Conservation (phyloP, 1,140 invertebrate species). For the Macrosteles quadrilineatus region DNA sequence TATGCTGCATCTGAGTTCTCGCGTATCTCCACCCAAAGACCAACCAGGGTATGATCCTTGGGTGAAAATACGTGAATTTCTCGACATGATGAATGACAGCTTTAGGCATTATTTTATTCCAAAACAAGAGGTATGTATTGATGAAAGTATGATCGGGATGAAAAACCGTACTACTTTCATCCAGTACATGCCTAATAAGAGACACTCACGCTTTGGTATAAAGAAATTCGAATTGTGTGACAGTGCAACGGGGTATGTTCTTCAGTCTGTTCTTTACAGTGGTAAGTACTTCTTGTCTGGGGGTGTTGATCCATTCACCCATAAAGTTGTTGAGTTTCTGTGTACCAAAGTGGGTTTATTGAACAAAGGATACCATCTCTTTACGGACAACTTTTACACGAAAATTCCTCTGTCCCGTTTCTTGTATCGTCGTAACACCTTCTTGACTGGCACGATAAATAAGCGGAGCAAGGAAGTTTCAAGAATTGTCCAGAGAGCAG, state of each 20-base stretch:
- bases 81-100: too few relatives aligned
- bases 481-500: not conserved
- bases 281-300: not conserved
- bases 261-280: not conserved
- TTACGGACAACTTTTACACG: not conserved
- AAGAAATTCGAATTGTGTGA: not conserved
- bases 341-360: not conserved
- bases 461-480: not conserved
- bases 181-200: too few relatives aligned
- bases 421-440: not conserved
- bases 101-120: too few relatives aligned
- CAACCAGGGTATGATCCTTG: too few relatives aligned
- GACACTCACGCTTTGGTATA: too few relatives aligned
- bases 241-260: not conserved
- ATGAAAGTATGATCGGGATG: too few relatives aligned
- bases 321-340: not conserved
- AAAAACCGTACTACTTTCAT: too few relatives aligned
- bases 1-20: too few relatives aligned
- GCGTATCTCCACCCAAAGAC: too few relatives aligned
- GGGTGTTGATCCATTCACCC: not conserved
- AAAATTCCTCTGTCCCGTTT: not conserved
- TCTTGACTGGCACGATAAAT: slow-evolving; percentile 3
- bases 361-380: slow-evolving; percentile 1
- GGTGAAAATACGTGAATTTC: too few relatives aligned
- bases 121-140: too few relatives aligned